A percentile compares a stretch with the other conserved stretches of the same genome.
Conservation (phyloP, 1,140 invertebrate species). For the Sesamia nonagrioides region DNA sequence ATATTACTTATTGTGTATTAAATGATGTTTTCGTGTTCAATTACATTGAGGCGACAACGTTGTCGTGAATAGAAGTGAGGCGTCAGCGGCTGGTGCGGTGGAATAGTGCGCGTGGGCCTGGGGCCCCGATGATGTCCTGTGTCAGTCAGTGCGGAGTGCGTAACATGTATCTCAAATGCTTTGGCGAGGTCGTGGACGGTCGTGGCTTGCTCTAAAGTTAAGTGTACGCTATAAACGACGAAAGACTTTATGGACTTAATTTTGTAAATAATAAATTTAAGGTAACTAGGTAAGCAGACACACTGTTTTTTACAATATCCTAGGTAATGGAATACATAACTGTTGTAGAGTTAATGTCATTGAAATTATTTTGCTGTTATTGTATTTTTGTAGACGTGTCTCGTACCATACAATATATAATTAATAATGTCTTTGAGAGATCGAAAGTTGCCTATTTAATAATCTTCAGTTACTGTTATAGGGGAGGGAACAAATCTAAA, state of each 20-base stretch:
- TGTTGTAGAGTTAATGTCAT: constrained; percentile 80
- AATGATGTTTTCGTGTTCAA: constrained; percentile 63
- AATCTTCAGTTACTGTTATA: constrained; percentile 56
- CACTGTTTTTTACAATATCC: constrained; percentile 86
- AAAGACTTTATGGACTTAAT: constrained; percentile 83
- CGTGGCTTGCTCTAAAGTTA: constrained; percentile 67
- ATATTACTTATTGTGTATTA: constrained; percentile 58
- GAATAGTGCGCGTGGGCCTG: too few species aligned
- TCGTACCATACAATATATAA: constrained; percentile 35
- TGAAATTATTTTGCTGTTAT: constrained; percentile 67
- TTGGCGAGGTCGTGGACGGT: constrained; percentile 50
- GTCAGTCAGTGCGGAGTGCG: constrained; percentile 50
- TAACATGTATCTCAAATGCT: constrained; percentile 54
- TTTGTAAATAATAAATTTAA: constrained; percentile 86
- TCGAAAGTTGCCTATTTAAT: constrained; percentile 48
- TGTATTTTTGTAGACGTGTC: constrained; percentile 58
- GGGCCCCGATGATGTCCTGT: constrained; percentile 17
- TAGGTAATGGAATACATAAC: constrained; percentile 82
- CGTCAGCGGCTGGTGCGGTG: constrained; percentile 25
- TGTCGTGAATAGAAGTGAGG: constrained; percentile 45
- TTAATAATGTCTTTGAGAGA: constrained; percentile 12
- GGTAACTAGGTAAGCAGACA: constrained; percentile 80
- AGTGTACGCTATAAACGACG: constrained; percentile 79
- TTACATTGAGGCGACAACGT: constrained; percentile 33
- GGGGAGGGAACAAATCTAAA: constrained; percentile 67